These are phyloP conservation scores for Neostethus bicornis DNA, from an alignment of 2,797 vertebrate genomes.

Conservation along the genomic window DNA sequence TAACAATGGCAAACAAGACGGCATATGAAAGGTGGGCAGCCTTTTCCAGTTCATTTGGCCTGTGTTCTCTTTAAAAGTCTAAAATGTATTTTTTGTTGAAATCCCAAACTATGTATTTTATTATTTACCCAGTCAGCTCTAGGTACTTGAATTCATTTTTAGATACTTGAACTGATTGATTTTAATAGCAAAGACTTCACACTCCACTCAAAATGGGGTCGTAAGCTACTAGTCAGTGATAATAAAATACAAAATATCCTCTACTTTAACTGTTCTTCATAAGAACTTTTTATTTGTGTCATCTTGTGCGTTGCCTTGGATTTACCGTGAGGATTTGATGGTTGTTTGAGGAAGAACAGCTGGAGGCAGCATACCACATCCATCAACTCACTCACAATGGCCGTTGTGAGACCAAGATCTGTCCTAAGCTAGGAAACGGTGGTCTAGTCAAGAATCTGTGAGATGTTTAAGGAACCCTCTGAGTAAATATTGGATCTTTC, in stretches of 20 bases:
- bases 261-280: conserved; percentile 10
- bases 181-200: conserved; percentile 28
- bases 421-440: conserved; percentile 54
- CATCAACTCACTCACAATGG: conserved; percentile 71
- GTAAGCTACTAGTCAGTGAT: conserved; percentile 11
- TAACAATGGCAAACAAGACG: conserved; percentile 16
- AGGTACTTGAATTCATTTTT: conserved; percentile 40
- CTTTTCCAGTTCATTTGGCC: conserved; percentile 27
- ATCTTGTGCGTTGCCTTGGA: conserved; percentile 62
- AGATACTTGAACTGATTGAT: conserved; percentile 37
- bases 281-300: conserved; percentile 37
- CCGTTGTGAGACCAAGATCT: conserved; percentile 43
- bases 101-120: conserved; percentile 42
- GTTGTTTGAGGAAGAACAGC: conserved; percentile 75
- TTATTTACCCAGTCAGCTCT: conserved; percentile 53
- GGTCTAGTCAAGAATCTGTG: conserved; percentile 52
- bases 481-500: conserved; percentile 68
- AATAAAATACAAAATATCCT: conserved; percentile 2
- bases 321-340: conserved; percentile 51
- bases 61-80: conserved; percentile 33
- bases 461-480: conserved; percentile 64
- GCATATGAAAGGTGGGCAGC: conserved; percentile 25
- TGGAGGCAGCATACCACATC: conserved; percentile 69
- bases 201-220: conserved; percentile 13
- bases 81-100: conserved; percentile 44